phyloP scores from a whole-genome alignment of 2,888 invertebrate species.

The Hecatera dysodea region DNA sequence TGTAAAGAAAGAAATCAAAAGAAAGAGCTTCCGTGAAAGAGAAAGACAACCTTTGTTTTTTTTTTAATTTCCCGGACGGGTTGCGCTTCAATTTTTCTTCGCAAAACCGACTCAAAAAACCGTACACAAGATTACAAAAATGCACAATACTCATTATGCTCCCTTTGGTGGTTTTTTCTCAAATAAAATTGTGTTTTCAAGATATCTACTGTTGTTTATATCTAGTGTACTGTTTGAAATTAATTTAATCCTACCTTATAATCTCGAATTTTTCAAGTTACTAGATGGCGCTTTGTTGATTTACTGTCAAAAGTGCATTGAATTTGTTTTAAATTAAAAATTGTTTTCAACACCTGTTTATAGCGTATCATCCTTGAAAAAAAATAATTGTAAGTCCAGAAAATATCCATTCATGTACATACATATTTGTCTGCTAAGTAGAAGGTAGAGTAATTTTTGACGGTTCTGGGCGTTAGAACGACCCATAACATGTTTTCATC shows the following conservation, averaged over 20 bases:
- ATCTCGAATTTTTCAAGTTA: background rate
- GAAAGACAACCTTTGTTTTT: constrained; percentile 68
- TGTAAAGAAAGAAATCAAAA: constrained; percentile 73
- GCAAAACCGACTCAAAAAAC: constrained; percentile 25
- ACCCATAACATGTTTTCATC: too few relatives aligned
- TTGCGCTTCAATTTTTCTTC: constrained; percentile 24
- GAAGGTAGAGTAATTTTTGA: too few relatives aligned
- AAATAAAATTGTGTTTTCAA: background rate
- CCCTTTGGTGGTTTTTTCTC: background rate
- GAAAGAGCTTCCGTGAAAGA: constrained; percentile 72
- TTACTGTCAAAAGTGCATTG: background rate
- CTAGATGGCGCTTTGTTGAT: constrained; percentile 35
- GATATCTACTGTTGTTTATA: background rate
- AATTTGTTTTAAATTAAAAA: too few relatives aligned
- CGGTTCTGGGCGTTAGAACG: too few relatives aligned
- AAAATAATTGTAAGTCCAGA: background rate
- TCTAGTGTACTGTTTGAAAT: background rate
- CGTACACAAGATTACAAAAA: background rate
- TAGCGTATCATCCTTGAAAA: background rate
- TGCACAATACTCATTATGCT: background rate
- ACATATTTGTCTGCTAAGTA: too few relatives aligned
- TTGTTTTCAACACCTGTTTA: too few relatives aligned
- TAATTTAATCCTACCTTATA: background rate
- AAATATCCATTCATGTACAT: too few relatives aligned
- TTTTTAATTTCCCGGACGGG: constrained; percentile 51